Base-by-base conservation (phyloP, 2,888 invertebrate species). In the Pristionchus entomophagus region DNA sequence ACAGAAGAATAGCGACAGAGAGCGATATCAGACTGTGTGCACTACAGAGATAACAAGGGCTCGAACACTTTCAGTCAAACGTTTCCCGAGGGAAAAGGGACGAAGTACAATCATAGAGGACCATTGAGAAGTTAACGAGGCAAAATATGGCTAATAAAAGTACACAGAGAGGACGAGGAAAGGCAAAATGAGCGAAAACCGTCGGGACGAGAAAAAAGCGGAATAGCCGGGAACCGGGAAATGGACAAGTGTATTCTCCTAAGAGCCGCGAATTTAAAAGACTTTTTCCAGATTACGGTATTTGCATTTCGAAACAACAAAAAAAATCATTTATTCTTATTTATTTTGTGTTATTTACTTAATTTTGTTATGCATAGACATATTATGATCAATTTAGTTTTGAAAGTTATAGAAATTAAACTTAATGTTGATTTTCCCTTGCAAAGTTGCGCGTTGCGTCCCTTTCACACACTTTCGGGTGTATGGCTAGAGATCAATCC, bases 41-140 rank as follows among this genome's bases (percentile, higher is more conserved):
- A 41, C 73, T 73, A 73, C 73, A 73, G 22, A 73, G 73, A 73
- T 73, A 73, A 73, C n/a, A 73, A 73, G 41, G 73, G 12, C 73
- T 41, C n/a, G 12, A 26, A 10, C 26, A 73, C 73, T 73, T 38
- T 26, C n/a, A 38, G 73, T n/a, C 41, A 38, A 32, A 45, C 2
- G 73, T 17, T 35, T 73, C 69, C 1, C 6, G 41, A 8, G 22
- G 69, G 41, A 73, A 73, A 12, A 14, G 45, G 45, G 14, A 45
- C 45, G 45, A 6, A 45, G 45, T 6, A 14, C 45, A 45, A 45
- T 45, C 45, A 14, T 14, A 14, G 45, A 45, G 45, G n/a, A n/a
- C n/a, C n/a, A n/a, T n/a, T n/a, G n/a, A n/a, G n/a, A n/a, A n/a
- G n/a, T n/a, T n/a, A n/a, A n/a, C n/a, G n/a, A 6, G 45, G 45